Evolutionary conservation across 2,797 vertebrate genomes (phyloP), one percentile per base, ranked within the genome.

Genomic region (Tinamus major): DNA sequence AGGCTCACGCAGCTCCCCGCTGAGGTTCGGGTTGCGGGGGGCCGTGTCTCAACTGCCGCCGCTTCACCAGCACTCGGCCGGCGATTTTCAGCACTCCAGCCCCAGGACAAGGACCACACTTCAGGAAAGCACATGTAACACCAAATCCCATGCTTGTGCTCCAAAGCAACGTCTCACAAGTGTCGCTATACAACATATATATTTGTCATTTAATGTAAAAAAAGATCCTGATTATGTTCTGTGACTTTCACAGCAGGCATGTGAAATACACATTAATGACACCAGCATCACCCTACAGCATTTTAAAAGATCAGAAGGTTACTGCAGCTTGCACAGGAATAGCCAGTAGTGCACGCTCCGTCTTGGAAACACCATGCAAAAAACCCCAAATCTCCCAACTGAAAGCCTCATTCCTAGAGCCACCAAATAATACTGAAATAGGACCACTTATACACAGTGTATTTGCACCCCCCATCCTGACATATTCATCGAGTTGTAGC

Each of bases 381-480:
- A 85, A 94, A 94, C 87, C 89, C 55, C 56, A 86, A 79, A 88
- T 74, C 92, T 96, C 94, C 80, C 89, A 95, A 68, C 74, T 89
- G 63, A 94, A 95, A 96, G 90, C 90, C 42, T 92, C 82, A 51
- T 95, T 96, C 86, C 91, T 91, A 49, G 81, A 87, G 70, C 94
- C 61, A 72, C 24, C 91, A 94, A 95, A 6, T 86, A 90, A 81
- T 70, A 95, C 63, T 89, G 80, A 96, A 96, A 93, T 65, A 90
- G 94, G 83, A 72, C 63, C 74, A 94, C 84, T 95, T 83, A 90
- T 77, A 55, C 74, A 65, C 15, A 76, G 26, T 61, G 79, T 63
- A 68, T 91, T 85, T 90, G 77, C 83, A 68, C 65, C 87, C 46
- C 20, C 78, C 55, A 61, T 65, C 65, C 74, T 51, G 93, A 46